Evolutionary conservation across 2,797 vertebrate species (phyloP), one percentile per base, ranked within the genome.

Genomic region (Protonibea diacanthus): DNA sequence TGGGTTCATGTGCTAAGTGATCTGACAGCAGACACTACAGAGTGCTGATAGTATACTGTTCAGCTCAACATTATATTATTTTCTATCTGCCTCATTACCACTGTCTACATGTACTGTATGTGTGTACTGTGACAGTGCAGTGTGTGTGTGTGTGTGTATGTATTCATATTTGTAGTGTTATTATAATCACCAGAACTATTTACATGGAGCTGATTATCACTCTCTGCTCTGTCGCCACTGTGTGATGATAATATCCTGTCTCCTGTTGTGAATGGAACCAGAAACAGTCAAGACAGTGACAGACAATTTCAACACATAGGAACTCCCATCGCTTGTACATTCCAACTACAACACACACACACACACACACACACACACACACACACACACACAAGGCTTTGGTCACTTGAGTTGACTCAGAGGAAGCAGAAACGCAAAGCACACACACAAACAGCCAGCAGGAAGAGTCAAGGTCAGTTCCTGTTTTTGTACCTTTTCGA

Each of bases 401-500:
- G 57, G 74, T 42, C 53, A 86, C 78, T 74, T 51, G 60, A 72
- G 58, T 66, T 60, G 58, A 29, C 71, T 78, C 71, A 70, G 62
- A 86, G 86, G 87, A 87, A 81, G 71, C 66, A 63, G 15, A 78
- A 71, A 57, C 12, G 33, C 62, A 59, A 58, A 56, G 27, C 10
- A 33, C 49, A 42, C 44, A 63, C 69, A 80, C 71, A 85, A 52
- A 86, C 44, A 82, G 21, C 18, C 82, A 71, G 64, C 82, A 85
- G 80, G 79, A 85, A 78, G 66, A 77, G 75, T 70, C 81, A 64
- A 80, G 89, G 88, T 90, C 90, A 86, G 44, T 91, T 93, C 93
- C 93, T 93, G 91, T 93, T 93, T 92, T 91, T 89, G 82, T 86
- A 77, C 84, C 74, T 88, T 85, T 80, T 76, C 5, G 13, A 75